phyloP scores from a whole-genome alignment of 2,797 vertebrate species.

The Anas capensis region DNA sequence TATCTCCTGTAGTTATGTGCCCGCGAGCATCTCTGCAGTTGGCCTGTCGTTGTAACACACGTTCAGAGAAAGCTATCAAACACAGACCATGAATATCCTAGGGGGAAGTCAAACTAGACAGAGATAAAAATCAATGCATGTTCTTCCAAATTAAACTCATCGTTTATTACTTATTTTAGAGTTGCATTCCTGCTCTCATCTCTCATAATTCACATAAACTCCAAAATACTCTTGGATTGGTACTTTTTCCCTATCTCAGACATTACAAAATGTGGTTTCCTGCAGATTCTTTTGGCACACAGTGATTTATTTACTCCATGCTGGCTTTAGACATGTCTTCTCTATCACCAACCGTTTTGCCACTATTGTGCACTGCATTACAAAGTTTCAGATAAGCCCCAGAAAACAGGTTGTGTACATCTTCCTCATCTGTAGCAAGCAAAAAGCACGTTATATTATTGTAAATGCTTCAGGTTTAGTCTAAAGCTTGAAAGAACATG shows the following conservation, averaged over 20 bases:
- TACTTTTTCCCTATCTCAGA: background rate
- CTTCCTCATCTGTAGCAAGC: background rate
- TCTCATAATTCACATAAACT: background rate
- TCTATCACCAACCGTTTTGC: background rate
- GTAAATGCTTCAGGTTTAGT: accelerated
- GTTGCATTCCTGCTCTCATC: background rate
- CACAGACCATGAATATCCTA: background rate
- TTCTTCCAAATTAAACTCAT: background rate
- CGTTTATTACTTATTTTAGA: background rate
- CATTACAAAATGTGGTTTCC: background rate
- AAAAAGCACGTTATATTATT: background rate
- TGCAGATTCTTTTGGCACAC: background rate
- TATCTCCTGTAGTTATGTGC: background rate
- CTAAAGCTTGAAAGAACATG: background rate
- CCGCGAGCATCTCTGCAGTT: background rate
- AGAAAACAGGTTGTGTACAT: background rate
- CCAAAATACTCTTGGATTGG: background rate
- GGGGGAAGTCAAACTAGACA: background rate
- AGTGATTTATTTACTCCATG: background rate
- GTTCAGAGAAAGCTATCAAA: background rate
- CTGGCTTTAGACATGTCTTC: background rate
- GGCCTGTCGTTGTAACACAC: background rate
- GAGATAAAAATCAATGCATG: background rate
- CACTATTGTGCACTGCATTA: accelerated
- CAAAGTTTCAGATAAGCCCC: background rate